Evolutionary conservation across 23 tunicate species (phyloP).

Genomic region (Styela plicata): DNA sequence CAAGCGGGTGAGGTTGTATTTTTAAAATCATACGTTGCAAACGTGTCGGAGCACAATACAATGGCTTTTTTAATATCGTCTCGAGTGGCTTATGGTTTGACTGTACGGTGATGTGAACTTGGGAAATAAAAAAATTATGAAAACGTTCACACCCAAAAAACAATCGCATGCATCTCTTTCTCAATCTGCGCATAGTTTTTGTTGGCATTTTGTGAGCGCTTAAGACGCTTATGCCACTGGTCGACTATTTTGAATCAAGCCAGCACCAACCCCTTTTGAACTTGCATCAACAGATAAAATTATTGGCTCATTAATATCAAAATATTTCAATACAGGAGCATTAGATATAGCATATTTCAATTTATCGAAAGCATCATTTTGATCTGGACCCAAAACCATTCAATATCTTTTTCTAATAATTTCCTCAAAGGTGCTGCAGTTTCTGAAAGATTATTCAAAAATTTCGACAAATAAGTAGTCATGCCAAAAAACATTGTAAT

Average conservation of each 20-base stretch:
- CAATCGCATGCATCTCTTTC: neutral
- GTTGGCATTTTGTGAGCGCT: neutral
- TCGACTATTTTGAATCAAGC: no score
- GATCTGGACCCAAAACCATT: neutral
- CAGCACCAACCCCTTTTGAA: neutral
- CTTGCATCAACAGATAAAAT: neutral
- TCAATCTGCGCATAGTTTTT: neutral
- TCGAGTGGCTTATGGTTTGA: conserved; percentile 45
- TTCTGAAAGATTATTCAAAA: no score
- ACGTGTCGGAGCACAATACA: no score
- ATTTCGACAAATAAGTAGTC: no score
- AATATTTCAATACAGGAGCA: conserved; percentile 18
- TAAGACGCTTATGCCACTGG: neutral
- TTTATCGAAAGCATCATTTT: neutral
- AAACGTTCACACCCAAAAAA: neutral
- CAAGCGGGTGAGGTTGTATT: no score
- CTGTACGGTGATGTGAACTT: neutral
- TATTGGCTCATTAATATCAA: neutral
- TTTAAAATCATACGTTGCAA: no score
- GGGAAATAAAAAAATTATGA: neutral
- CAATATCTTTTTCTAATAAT: neutral
- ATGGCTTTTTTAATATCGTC: conserved; percentile 20
- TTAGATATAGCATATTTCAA: neutral
- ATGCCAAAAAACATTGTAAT: no score
- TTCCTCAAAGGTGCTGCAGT: no score